Evolutionary conservation across 2,113 vertebrate genomes (phyloP).

Genomic region (Anas platyrhynchos): DNA sequence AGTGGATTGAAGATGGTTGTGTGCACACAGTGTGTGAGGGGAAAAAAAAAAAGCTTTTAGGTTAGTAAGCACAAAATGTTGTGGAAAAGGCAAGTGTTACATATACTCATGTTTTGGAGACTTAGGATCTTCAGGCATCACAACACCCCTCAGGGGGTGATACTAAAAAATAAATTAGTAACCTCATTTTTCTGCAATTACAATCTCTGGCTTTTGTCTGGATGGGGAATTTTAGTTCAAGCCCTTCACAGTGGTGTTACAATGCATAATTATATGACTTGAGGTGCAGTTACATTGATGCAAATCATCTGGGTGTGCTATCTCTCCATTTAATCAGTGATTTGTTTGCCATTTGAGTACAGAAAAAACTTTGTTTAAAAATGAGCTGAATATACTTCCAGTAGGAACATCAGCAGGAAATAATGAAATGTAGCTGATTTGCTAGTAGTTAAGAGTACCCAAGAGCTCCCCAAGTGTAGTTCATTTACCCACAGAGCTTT

Average conservation of each 20-base stretch:
- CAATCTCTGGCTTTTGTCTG: not conserved
- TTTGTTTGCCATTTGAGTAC: slow-evolving; percentile 61
- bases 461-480: not conserved
- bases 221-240: not conserved
- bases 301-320: slow-evolving; percentile 34
- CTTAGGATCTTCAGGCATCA: not conserved
- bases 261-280: slow-evolving; percentile 10
- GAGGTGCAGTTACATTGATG: slow-evolving; percentile 30
- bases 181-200: not conserved
- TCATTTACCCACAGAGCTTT: not conserved
- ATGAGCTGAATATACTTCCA: not conserved
- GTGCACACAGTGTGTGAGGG: not conserved
- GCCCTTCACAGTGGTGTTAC: not conserved
- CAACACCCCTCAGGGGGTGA: not conserved
- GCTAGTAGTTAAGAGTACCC: not conserved
- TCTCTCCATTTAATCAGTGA: slow-evolving; percentile 57
- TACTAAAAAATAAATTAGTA: slow-evolving; percentile 25
- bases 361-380: slow-evolving; percentile 37
- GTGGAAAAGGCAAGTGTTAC: not conserved
- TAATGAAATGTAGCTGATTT: slow-evolving; percentile 7
- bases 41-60: not conserved
- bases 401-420: not conserved
- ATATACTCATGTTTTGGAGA: not conserved
- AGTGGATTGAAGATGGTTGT: not conserved
- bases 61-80: not conserved